A percentile compares a stretch with the other conserved stretches of the same genome.
These are phyloP conservation scores for Pitta sordida DNA, from an alignment of 2,113 vertebrate genomes.

Conservation along the genomic window DNA sequence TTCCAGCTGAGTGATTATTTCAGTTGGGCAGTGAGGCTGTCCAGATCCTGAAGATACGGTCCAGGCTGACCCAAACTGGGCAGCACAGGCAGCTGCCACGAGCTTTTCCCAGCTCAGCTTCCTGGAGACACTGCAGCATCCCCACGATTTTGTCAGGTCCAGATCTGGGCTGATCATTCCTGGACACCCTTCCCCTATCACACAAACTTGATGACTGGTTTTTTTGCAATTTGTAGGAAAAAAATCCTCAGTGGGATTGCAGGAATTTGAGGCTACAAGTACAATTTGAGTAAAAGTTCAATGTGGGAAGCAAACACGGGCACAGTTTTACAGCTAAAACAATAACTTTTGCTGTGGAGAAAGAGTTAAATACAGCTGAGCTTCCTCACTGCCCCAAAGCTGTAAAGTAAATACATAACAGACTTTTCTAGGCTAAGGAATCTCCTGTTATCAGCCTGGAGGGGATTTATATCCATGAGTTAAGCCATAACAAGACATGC, in stretches of 20 bases:
- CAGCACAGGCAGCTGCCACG: neutral
- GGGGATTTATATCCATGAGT: neutral
- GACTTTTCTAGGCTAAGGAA: neutral
- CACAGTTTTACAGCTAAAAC: neutral
- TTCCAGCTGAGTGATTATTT: neutral
- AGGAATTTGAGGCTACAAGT: neutral
- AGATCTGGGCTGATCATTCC: neutral
- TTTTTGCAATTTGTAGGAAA: neutral
- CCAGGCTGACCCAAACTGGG: neutral
- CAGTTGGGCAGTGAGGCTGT: neutral
- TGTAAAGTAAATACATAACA: neutral
- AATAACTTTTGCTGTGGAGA: neutral
- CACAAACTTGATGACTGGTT: neutral
- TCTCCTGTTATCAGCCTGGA: neutral
- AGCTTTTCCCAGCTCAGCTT: neutral
- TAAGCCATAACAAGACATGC: neutral
- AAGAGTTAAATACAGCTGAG: neutral
- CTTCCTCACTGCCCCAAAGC: neutral
- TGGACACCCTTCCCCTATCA: neutral
- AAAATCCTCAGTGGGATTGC: neutral
- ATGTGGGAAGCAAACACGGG: neutral
- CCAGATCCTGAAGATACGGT: accelerated
- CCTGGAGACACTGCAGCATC: neutral
- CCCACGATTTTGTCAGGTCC: accelerated
- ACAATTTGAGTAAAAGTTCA: neutral